phyloP scores from a whole-genome alignment of 2,888 invertebrate species.

The Iselma pallidipennis region DNA sequence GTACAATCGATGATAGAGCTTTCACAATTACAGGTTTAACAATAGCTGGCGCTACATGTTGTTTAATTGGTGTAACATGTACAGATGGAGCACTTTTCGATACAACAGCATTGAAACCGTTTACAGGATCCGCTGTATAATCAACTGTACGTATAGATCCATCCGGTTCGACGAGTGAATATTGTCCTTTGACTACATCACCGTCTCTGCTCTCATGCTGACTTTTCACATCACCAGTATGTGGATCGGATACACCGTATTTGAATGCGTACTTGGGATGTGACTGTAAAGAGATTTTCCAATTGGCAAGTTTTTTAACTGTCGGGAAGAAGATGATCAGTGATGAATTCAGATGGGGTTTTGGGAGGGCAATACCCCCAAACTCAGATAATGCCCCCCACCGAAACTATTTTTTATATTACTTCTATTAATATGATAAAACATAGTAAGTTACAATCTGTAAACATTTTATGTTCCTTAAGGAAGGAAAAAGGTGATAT shows the following conservation, averaged over 20 bases:
- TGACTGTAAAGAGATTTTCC: constrained; percentile 55
- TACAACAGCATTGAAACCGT: constrained; percentile 56
- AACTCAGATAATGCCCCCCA: no score
- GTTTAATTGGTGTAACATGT: constrained; percentile 48
- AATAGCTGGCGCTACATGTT: constrained; percentile 33
- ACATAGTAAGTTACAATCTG: no score
- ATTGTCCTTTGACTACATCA: constrained; percentile 61
- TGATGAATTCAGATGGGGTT: no score
- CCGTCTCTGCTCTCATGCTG: constrained; percentile 66
- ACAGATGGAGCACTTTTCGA: constrained; percentile 54
- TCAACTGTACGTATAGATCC: constrained; percentile 54
- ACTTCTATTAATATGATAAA: no score
- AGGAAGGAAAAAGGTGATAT: no score
- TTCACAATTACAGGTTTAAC: constrained; percentile 42
- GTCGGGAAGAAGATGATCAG: no score
- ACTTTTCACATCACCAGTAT: constrained; percentile 65
- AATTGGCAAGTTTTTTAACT: no score
- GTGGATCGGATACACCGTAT: constrained; percentile 65
- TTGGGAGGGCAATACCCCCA: no score
- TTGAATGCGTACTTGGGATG: constrained; percentile 65
- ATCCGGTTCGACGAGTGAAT: constrained; percentile 55
- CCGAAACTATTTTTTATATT: no score
- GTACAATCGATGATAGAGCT: constrained; percentile 45
- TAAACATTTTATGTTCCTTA: no score
- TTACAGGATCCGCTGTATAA: constrained; percentile 63